phyloP scores from a whole-genome alignment of 2,888 invertebrate species.

The Elmis aenea region DNA sequence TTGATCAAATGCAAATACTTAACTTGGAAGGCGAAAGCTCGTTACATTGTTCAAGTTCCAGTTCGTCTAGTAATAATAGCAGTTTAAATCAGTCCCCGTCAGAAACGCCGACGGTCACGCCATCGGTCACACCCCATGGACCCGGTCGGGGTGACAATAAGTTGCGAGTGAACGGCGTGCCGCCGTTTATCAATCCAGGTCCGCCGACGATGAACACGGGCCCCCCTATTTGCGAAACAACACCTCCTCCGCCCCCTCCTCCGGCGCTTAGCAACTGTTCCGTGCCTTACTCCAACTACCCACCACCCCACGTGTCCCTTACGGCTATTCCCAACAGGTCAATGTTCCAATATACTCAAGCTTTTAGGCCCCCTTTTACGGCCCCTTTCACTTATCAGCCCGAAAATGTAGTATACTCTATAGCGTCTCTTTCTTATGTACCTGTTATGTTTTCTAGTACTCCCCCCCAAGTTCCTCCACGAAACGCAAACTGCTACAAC shows the following conservation, averaged over 20 bases:
- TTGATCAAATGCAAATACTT: slow-evolving; percentile 49
- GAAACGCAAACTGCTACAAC: slow-evolving; percentile 78
- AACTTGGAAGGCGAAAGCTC: slow-evolving; percentile 49
- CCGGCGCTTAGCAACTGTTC: slow-evolving; percentile 46
- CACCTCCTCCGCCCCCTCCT: slow-evolving; percentile 43
- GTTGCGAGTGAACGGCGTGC: slow-evolving; percentile 33
- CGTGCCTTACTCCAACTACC: slow-evolving; percentile 51
- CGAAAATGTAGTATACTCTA: slow-evolving; percentile 47
- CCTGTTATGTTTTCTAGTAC: slow-evolving; percentile 45
- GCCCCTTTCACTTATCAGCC: slow-evolving; percentile 49
- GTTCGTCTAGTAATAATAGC: slow-evolving; percentile 51
- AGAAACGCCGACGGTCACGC: slow-evolving; percentile 54
- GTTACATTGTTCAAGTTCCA: slow-evolving; percentile 51
- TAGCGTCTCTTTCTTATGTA: slow-evolving; percentile 35
- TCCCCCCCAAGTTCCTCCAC: slow-evolving; percentile 53
- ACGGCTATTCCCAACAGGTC: slow-evolving; percentile 32
- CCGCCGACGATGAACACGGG: slow-evolving; percentile 10
- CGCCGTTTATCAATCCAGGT: slow-evolving; percentile 29
- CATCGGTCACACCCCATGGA: slow-evolving; percentile 32
- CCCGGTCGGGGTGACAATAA: slow-evolving; percentile 31
- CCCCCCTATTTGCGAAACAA: slow-evolving; percentile 2
- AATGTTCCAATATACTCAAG: slow-evolving; percentile 40
- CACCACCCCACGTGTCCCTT: slow-evolving; percentile 37
- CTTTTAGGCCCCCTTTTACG: slow-evolving; percentile 40
- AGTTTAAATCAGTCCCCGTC: slow-evolving; percentile 53